These are phyloP conservation scores for Leistus spinibarbis DNA, from an alignment of 2,888 invertebrate species.

Conservation along the genomic window DNA sequence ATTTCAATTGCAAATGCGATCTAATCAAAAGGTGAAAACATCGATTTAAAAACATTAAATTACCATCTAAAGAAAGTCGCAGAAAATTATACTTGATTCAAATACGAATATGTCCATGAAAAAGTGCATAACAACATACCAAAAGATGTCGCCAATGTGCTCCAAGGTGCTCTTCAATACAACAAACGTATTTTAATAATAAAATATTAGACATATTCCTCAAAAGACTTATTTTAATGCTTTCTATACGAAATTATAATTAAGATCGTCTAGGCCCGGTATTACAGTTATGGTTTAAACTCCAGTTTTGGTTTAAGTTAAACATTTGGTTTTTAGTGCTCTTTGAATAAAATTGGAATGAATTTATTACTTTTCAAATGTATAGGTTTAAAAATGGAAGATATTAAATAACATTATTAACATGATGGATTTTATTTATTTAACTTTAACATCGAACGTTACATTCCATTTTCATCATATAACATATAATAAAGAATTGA, in stretches of 20 bases:
- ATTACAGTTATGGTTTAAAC: no score
- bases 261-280: background rate
- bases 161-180: no score
- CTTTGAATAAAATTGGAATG: no score
- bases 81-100: background rate
- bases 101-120: background rate
- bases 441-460: background rate
- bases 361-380: no score
- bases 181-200: no score
- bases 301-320: no score
- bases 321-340: no score
- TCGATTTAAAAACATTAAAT: background rate
- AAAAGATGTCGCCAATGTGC: no score
- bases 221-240: no score
- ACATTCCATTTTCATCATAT: conserved; percentile 3
- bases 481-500: background rate
- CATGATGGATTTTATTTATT: background rate
- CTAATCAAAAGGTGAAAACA: background rate
- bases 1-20: background rate
- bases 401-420: background rate
- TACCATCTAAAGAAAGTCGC: background rate
- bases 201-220: no score
- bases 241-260: no score
- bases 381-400: background rate
- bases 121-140: no score